Conservation (phyloP, 2,113 vertebrate species). For the Muntiacus reevesi region DNA sequence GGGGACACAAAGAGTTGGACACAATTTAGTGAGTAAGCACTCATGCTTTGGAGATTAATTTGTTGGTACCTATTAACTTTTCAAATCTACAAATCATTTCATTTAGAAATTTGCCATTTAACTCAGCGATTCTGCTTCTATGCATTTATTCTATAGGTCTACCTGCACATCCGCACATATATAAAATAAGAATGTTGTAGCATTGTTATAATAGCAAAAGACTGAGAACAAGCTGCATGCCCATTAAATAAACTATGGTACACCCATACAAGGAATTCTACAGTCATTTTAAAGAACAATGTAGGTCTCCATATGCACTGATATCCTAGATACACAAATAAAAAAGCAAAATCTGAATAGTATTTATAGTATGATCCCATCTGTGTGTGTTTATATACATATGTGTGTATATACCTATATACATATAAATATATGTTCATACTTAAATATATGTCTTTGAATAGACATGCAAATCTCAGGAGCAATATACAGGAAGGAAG, state of each 20-base stretch:
- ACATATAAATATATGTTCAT: neutral
- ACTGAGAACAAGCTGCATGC: neutral
- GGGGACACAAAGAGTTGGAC: neutral
- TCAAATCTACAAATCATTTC: neutral
- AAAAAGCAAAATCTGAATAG: neutral
- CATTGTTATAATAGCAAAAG: neutral
- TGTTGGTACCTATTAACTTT: constrained; percentile 33
- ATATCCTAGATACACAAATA: neutral
- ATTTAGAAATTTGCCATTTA: neutral
- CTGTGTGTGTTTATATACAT: neutral
- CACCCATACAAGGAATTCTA: neutral
- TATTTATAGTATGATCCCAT: neutral
- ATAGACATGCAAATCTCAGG: neutral
- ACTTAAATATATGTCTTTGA: neutral
- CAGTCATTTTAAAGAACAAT: neutral
- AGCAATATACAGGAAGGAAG: neutral
- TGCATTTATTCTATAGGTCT: neutral
- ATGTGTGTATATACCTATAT: neutral
- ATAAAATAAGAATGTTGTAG: neutral
- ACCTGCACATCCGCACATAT: neutral
- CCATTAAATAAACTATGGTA: neutral
- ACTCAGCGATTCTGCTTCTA: neutral
- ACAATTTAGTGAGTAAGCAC: neutral
- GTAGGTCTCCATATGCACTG: neutral
- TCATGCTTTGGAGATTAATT: neutral